Percentiles rank a stretch among this genome's conserved stretches.
Conservation (phyloP, 2,797 vertebrate genomes). For the Simalia tracyae region DNA sequence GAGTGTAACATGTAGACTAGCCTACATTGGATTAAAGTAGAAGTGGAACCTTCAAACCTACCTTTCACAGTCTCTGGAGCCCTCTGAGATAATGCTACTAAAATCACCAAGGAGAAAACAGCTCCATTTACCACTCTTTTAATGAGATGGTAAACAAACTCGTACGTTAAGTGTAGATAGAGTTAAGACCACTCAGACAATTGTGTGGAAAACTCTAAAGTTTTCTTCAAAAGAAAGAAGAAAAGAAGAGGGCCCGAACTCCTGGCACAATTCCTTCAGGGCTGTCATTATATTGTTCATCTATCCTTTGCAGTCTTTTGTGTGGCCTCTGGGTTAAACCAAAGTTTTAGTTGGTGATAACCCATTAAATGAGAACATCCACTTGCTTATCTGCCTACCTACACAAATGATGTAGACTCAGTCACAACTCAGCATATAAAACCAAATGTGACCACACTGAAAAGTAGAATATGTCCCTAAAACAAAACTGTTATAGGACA, state of each 20-base stretch:
- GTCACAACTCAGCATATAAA: neutral
- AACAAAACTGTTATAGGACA: neutral
- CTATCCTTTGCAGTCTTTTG: neutral
- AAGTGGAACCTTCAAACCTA: neutral
- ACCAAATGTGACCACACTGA: neutral
- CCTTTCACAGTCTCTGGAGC: neutral
- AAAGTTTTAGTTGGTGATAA: neutral
- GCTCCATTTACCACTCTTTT: neutral
- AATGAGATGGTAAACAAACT: neutral
- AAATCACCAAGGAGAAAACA: neutral
- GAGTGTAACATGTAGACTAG: neutral
- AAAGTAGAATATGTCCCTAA: conserved; percentile 3
- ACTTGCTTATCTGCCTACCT: neutral
- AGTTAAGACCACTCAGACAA: neutral
- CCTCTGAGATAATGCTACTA: neutral
- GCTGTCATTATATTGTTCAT: neutral
- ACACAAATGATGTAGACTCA: neutral
- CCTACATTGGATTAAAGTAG: neutral
- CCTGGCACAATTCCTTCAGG: neutral
- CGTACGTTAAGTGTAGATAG: neutral
- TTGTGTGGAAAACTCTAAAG: neutral
- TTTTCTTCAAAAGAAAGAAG: neutral
- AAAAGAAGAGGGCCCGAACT: neutral
- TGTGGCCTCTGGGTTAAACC: neutral
- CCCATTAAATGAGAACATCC: neutral